These are phyloP conservation scores for Perccottus glenii DNA, from an alignment of 2,113 vertebrate species.

Conservation along the genomic window DNA sequence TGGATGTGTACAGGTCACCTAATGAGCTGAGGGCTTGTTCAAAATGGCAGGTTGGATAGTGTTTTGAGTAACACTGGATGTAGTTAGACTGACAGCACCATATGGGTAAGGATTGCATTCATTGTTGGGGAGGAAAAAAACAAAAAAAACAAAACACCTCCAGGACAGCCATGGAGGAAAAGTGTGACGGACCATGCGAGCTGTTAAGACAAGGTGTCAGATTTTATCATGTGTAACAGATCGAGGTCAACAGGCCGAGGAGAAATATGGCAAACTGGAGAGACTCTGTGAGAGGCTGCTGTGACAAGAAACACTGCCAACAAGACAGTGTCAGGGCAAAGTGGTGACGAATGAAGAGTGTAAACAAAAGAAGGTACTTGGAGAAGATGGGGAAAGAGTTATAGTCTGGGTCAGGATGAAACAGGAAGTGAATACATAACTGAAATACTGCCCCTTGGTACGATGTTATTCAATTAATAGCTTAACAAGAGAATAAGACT, in stretches of 20 bases:
- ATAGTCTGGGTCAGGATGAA: no score
- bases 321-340: no score
- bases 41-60: constrained; percentile 7
- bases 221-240: constrained; percentile 59
- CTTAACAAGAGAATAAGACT: no score
- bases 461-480: no score
- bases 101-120: constrained; percentile 24
- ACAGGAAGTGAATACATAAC: no score
- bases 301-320: not conserved
- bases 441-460: no score
- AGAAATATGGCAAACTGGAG: constrained; percentile 13
- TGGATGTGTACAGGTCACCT: constrained; percentile 34
- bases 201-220: constrained; percentile 36
- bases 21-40: constrained; percentile 39
- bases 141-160: not conserved
- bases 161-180: constrained; percentile 1
- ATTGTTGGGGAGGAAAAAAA: not conserved
- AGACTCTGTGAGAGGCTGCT: constrained; percentile 16
- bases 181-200: constrained; percentile 2
- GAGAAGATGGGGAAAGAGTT: no score
- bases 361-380: not conserved
- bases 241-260: constrained; percentile 36
- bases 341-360: no score
- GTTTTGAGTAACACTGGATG: not conserved
- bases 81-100: constrained; percentile 54